Percentiles rank a stretch among this genome's conserved stretches.
Evolutionary conservation across 2,888 invertebrate species (phyloP).

Genomic region (Zygaena filipendulae): DNA sequence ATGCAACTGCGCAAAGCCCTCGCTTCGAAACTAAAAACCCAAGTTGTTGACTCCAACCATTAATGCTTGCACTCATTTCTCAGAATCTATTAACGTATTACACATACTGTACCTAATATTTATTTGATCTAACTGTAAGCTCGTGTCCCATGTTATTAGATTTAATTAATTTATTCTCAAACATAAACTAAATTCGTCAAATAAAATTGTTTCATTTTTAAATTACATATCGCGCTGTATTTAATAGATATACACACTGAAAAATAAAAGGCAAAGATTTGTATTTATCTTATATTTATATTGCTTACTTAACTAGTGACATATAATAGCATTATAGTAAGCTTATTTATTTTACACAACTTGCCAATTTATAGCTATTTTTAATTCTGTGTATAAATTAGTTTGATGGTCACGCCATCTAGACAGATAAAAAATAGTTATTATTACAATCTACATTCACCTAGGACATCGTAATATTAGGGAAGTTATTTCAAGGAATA

Average conservation of each 20-base stretch:
- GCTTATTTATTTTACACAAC: slow-evolving; percentile 68
- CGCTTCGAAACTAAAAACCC: slow-evolving; percentile 84
- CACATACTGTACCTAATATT: no score
- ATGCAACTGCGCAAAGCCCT: slow-evolving; percentile 85
- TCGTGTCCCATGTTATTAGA: no score
- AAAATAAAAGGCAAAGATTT: no score
- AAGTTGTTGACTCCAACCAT: slow-evolving; percentile 76
- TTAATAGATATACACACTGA: no score
- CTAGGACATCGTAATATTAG: slow-evolving; percentile 46
- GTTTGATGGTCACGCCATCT: slow-evolving; percentile 63
- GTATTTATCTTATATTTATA: slow-evolving; percentile 65
- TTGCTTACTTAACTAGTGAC: slow-evolving; percentile 70
- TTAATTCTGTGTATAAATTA: slow-evolving; percentile 64
- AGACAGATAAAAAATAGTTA: slow-evolving; percentile 66
- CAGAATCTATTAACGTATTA: slow-evolving; percentile 7
- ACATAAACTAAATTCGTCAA: no score
- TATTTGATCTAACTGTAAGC: no score
- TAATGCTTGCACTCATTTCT: slow-evolving; percentile 18
- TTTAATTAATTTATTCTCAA: no score
- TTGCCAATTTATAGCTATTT: slow-evolving; percentile 64
- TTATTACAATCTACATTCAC: slow-evolving; percentile 59
- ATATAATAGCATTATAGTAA: slow-evolving; percentile 66
- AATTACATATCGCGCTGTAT: no score
- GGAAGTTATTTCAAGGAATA: slow-evolving; percentile 59
- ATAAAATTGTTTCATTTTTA: no score